Evolutionary conservation across 2,888 invertebrate genomes (phyloP).

Genomic region (Polydrusus tereticollis): DNA sequence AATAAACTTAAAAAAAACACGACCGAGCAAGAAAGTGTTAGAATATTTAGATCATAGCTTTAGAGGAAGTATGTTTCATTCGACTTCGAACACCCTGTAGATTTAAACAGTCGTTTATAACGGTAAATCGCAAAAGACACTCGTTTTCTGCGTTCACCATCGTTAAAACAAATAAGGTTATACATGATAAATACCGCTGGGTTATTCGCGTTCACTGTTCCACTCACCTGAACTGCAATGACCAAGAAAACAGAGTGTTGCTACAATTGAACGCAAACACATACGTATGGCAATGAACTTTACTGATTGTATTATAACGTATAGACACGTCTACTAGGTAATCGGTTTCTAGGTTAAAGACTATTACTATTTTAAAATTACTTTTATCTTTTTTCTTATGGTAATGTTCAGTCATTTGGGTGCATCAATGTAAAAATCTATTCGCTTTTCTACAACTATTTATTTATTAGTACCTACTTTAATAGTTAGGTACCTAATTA

Average conservation of each 20-base stretch:
- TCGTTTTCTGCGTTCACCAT: constrained; percentile 49
- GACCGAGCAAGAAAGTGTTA: too few relatives aligned
- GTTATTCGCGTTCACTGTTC: constrained; percentile 48
- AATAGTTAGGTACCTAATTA: too few relatives aligned
- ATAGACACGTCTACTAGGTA: constrained; percentile 31
- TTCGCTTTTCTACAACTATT: too few relatives aligned
- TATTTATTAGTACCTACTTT: too few relatives aligned
- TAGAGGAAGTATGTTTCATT: too few relatives aligned
- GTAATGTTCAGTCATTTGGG: neutral
- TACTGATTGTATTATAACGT: constrained; percentile 35
- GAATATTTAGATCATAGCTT: too few relatives aligned
- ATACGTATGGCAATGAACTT: constrained; percentile 44
- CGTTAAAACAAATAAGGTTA: constrained; percentile 49
- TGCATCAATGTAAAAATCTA: too few relatives aligned
- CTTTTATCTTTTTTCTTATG: constrained; percentile 7
- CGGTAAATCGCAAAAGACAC: constrained; percentile 48
- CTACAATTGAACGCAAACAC: constrained; percentile 38
- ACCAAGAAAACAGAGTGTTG: constrained; percentile 47
- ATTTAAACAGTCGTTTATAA: constrained; percentile 28
- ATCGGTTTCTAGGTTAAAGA: constrained; percentile 35
- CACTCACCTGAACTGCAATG: constrained; percentile 49
- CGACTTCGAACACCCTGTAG: too few relatives aligned
- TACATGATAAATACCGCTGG: constrained; percentile 46
- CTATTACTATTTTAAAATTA: constrained; percentile 8
- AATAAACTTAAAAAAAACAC: too few relatives aligned